Base-by-base conservation (phyloP, 1,140 invertebrate genomes). In the Oscheius sp. region DNA sequence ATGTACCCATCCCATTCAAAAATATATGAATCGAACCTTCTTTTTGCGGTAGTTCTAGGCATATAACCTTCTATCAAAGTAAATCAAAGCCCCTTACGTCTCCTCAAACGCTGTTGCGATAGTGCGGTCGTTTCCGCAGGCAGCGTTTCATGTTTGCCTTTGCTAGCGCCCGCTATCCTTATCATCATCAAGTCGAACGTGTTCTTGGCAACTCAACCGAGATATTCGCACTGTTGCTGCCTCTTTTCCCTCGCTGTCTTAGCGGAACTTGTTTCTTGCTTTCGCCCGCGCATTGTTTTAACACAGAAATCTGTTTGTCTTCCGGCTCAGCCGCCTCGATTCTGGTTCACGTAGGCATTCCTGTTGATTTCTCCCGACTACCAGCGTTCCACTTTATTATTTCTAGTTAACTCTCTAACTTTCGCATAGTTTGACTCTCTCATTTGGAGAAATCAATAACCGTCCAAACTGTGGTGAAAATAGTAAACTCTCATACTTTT, bases 71-170 rank as follows among this genome's bases (percentile, higher is more conserved):
- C n/a, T n/a, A n/a, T n/a, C n/a, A n/a, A n/a, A n/a, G n/a, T n/a
- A n/a, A n/a, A n/a, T n/a, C n/a, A n/a, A n/a, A n/a, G n/a, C n/a
- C n/a, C 49, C 49, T 20, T 23, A 20, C 49, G 28, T 23, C 49
- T 26, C 38, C n/a, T n/a, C 7, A 4, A 55, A 26, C 4, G 49
- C 23, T 26, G 49, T 55, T 55, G 15, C 49, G 23, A 55, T 55
- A 55, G 49, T 55, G 23, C 4, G 7, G 49, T 7, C 49, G 38
- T 10, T 42, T 42, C 38, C 38, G n/a, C 49, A 20, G 49, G 23
- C 49, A 55, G 23, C 49, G 28, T 55, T 55, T 55, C 49, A 55
- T 55, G 49, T 55, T 55, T 55, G 49, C 49, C 49, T 55, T 55
- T 55, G 49, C 49, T 7, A 26, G 15, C 49, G 49, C 7, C n/a